Evolutionary conservation across 30 jellyfish, hydroid and myxozoan genomes (phyloP).

Genomic region (Morbakka virulenta): DNA sequence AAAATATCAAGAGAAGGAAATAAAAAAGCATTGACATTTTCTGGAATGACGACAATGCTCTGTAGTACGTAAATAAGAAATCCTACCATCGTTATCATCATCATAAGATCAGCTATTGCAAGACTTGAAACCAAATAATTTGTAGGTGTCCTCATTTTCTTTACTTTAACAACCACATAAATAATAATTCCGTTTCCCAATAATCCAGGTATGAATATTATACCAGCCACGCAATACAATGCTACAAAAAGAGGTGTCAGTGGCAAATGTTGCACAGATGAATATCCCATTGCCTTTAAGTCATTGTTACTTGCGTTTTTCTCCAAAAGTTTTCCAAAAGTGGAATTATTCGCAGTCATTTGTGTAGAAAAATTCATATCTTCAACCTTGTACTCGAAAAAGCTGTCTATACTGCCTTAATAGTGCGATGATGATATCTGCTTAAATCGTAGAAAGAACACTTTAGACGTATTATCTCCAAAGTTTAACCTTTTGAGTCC

Average conservation of each 20-base stretch:
- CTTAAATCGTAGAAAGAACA: no score
- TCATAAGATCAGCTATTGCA: constrained; percentile 68
- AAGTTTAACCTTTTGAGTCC: no score
- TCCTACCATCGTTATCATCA: constrained; percentile 51
- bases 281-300: no score
- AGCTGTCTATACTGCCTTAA: no score
- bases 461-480: no score
- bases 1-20: constrained; percentile 58
- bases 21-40: background rate
- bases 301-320: no score
- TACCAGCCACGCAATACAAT: constrained; percentile 49
- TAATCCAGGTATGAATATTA: constrained; percentile 59
- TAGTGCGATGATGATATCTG: no score
- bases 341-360: no score
- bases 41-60: constrained; percentile 20
- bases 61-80: constrained; percentile 28
- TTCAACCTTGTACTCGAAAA: no score
- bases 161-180: constrained; percentile 10
- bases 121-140: constrained; percentile 58
- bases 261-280: background rate
- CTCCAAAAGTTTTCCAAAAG: no score
- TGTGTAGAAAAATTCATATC: no score
- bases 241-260: constrained; percentile 32
- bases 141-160: constrained; percentile 62
- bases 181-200: constrained; percentile 60